Base-by-base conservation (phyloP, 2,888 invertebrate species). In the Phlogophora meticulosa region DNA sequence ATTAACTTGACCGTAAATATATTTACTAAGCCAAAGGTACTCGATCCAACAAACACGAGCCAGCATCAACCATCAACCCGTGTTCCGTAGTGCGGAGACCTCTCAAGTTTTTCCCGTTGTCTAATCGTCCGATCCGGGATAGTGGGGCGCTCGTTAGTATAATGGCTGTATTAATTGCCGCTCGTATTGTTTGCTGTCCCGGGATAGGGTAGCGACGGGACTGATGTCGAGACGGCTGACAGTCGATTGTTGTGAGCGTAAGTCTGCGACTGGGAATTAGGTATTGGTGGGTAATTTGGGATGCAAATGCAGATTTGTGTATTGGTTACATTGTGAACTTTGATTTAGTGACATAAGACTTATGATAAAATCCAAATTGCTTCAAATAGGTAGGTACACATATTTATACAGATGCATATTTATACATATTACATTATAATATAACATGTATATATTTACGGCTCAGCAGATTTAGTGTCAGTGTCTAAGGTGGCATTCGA, bases 141-240 rank as follows among this genome's bases (percentile, higher is more conserved):
- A 85, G 85, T 86, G 85, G 87, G 82, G 78, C 74, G 84, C 84
- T 88, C 89, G 89, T 90, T 90, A 88, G 88, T 87, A 89, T 92
- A 92, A 93, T 92, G 90, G 89, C 82, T 77, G 91, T 90, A 93
- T 93, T 93, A 92, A 92, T 92, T 91, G 92, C 90, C 84, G 85
- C 80, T 85, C 83, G 87, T 87, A 90, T 87, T 89, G 89, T 90
- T 87, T 87, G 87, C 84, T 76, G 78, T 84, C 85, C 85, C 81
- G 80, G 83, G 79, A n/a, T 81, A 67, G 70, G 20, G 69, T 46
- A 56, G 81, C 58, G 75, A 56, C 53, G 51, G 74, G 58, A 51
- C 36, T 15, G 51, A 60, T 52, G 55, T 49, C 69, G 73, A 69
- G 36, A 13, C 36, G 59, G 64, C 40, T 67, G 73, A 67, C 66